A percentile compares a stretch with the other conserved stretches of the same genome.
These are phyloP conservation scores for Trisateles emortualis DNA, from an alignment of 2,888 invertebrate species.

Conservation along the genomic window DNA sequence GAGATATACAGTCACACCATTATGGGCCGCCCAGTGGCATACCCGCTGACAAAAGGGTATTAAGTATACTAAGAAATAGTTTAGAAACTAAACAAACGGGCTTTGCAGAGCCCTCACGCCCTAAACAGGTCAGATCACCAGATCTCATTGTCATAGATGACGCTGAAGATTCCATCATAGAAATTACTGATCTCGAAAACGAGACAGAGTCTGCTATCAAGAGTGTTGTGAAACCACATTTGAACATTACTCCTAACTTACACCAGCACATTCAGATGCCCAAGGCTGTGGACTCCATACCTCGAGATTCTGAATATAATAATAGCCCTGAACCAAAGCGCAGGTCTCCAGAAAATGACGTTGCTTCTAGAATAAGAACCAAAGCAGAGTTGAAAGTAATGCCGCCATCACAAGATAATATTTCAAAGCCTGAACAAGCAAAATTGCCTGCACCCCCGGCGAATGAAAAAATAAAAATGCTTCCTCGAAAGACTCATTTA, in stretches of 20 bases:
- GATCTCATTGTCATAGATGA: constrained; percentile 84
- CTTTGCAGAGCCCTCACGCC: constrained; percentile 83
- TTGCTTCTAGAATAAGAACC: constrained; percentile 93
- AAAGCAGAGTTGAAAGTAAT: constrained; percentile 93
- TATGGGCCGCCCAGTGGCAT: constrained; percentile 70
- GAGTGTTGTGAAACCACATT: constrained; percentile 51
- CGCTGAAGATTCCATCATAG: constrained; percentile 80
- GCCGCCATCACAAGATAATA: constrained; percentile 75
- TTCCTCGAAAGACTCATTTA: constrained; percentile 72
- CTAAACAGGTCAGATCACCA: constrained; percentile 66
- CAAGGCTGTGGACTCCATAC: constrained; percentile 89
- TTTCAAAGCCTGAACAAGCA: constrained; percentile 56
- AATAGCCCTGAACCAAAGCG: constrained; percentile 68
- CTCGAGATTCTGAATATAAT: constrained; percentile 79
- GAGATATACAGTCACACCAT: constrained; percentile 70
- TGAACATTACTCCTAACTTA: constrained; percentile 54
- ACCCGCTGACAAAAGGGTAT: constrained; percentile 90
- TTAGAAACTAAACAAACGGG: constrained; percentile 89
- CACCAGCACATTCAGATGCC: constrained; percentile 88
- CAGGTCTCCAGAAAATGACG: constrained; percentile 80
- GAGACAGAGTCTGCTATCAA: constrained; percentile 58
- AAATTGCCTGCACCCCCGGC: constrained; percentile 51
- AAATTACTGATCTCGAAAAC: constrained; percentile 79
- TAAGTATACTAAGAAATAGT: constrained; percentile 90
- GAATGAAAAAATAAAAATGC: constrained; percentile 62